Percentiles rank a stretch among this genome's conserved stretches.
Conservation (phyloP, 2,797 vertebrate genomes). For the Acipenser oxyrinchus region DNA sequence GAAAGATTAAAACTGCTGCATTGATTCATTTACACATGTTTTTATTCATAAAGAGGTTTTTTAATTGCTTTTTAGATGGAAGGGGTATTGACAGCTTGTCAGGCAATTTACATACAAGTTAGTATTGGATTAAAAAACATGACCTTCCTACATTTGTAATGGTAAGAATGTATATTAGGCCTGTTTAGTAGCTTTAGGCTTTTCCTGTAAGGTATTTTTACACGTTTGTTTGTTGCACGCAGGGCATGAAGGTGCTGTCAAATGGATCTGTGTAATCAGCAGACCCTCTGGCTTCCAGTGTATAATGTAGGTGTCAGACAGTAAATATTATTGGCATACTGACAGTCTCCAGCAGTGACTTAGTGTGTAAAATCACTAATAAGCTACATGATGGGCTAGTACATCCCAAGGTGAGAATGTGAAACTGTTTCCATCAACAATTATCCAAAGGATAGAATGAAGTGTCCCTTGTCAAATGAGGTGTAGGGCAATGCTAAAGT, state of each 20-base stretch:
- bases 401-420: conserved; percentile 46
- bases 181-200: conserved; percentile 28
- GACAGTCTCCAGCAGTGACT: conserved; percentile 54
- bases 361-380: conserved; percentile 68
- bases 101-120: not conserved
- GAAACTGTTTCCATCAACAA: conserved; percentile 55
- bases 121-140: conserved; percentile 11
- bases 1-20: conserved; percentile 18
- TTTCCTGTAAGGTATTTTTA: conserved; percentile 30
- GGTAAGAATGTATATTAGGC: conserved; percentile 3
- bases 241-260: conserved; percentile 48
- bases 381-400: conserved; percentile 56
- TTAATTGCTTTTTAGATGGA: not conserved
- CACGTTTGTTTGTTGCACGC: conserved; percentile 47
- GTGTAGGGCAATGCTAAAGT: conserved; percentile 30
- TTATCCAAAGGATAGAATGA: conserved; percentile 61
- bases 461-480: conserved; percentile 46
- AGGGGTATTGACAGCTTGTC: not conserved
- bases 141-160: conserved; percentile 25
- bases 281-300: conserved; percentile 35
- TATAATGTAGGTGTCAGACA: conserved; percentile 53
- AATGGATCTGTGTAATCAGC: conserved; percentile 33
- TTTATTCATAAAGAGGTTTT: not conserved
- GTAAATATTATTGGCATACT: conserved; percentile 70
- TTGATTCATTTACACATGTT: conserved; percentile 20